Percentiles rank a stretch among this genome's conserved stretches.
These are phyloP conservation scores for Myopa tessellatipennis DNA, from an alignment of 2,888 invertebrate species.

Conservation along the genomic window DNA sequence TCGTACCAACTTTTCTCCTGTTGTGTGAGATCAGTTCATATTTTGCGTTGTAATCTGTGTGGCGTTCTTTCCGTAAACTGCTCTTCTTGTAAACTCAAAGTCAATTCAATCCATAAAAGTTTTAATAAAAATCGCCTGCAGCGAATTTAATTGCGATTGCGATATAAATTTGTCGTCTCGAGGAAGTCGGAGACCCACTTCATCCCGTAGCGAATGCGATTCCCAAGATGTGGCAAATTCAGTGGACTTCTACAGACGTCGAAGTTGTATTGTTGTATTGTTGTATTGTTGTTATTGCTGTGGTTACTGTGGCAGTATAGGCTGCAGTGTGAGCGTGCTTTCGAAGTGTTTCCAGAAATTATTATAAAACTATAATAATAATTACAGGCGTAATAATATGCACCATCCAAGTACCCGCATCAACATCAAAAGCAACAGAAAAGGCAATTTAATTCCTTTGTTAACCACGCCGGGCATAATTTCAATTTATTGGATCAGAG, in stretches of 20 bases:
- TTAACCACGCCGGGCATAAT: slow-evolving; percentile 48
- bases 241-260: not conserved
- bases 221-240: not conserved
- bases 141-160: slow-evolving; percentile 64
- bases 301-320: not conserved
- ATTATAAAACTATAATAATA: slow-evolving; percentile 50
- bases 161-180: slow-evolving; percentile 62
- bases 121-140: slow-evolving; percentile 60
- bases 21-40: not conserved
- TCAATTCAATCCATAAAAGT: slow-evolving; percentile 54
- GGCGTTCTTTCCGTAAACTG: slow-evolving; percentile 27
- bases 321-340: not conserved
- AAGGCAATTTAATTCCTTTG: slow-evolving; percentile 41
- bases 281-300: not conserved
- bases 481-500: slow-evolving; percentile 49
- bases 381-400: slow-evolving; percentile 48
- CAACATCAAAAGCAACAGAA: not conserved
- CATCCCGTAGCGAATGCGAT: slow-evolving; percentile 40
- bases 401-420: slow-evolving; percentile 32
- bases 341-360: slow-evolving; percentile 36
- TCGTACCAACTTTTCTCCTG: not conserved
- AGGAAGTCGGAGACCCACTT: not conserved
- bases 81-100: slow-evolving; percentile 36
- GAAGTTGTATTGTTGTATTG: not conserved
- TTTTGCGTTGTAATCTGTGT: slow-evolving; percentile 25